phyloP scores from a whole-genome alignment of 2,797 vertebrate genomes.

The Alectoris magna region DNA sequence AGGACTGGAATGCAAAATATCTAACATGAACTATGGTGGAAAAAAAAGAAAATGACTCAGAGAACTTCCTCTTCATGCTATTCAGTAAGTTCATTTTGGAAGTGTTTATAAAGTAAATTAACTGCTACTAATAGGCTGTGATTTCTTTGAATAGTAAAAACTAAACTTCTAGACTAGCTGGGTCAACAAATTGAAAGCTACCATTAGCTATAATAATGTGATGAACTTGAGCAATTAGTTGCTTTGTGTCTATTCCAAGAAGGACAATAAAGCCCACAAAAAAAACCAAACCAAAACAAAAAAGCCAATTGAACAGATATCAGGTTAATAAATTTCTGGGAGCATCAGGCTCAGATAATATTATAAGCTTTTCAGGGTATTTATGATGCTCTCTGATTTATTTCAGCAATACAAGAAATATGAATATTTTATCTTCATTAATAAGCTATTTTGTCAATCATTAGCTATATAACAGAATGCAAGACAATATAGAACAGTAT shows the following conservation, averaged over 20 bases:
- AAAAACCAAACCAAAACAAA: background rate
- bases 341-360: background rate
- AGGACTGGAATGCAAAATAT: conserved; percentile 25
- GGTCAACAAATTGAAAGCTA: conserved; percentile 29
- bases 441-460: background rate
- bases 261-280: background rate
- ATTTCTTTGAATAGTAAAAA: conserved; percentile 57
- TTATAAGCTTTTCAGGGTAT: background rate
- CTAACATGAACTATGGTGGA: conserved; percentile 9
- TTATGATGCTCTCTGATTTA: background rate
- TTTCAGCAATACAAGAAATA: background rate
- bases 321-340: background rate
- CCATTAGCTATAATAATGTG: conserved; percentile 18
- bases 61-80: conserved; percentile 32
- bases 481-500: background rate
- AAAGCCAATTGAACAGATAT: background rate
- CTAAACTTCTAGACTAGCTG: background rate
- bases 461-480: background rate
- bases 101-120: conserved; percentile 57
- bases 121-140: conserved; percentile 55
- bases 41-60: conserved; percentile 65
- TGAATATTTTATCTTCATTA: background rate
- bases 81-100: conserved; percentile 40
- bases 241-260: conserved; percentile 7
- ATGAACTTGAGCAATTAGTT: conserved; percentile 3